A percentile compares a stretch with the other conserved stretches of the same genome.
phyloP scores from a whole-genome alignment of 2,888 invertebrate genomes.

The Amitus sp. region DNA sequence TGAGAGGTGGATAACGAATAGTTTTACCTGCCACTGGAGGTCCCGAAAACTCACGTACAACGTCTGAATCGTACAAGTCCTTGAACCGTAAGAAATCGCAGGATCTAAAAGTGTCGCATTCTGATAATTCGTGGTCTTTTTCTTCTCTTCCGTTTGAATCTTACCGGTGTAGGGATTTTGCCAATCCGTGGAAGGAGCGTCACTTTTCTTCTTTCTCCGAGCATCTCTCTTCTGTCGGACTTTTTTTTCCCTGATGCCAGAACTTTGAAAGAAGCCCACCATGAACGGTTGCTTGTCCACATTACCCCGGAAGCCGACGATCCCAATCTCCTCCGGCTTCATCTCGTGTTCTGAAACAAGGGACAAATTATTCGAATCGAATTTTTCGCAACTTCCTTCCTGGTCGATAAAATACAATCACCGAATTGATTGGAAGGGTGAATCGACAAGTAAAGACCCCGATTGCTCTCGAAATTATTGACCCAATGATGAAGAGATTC shows the following conservation, averaged over 20 bases:
- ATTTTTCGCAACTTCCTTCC: no score
- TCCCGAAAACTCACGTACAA: constrained; percentile 94
- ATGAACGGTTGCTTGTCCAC: constrained; percentile 92
- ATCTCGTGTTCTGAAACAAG: constrained; percentile 77
- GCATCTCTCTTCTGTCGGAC: constrained; percentile 70
- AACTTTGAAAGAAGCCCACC: constrained; percentile 87
- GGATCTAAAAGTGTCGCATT: constrained; percentile 48
- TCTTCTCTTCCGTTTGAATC: background rate
- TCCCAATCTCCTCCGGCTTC: constrained; percentile 85
- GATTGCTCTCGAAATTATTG: constrained; percentile 81
- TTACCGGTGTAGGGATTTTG: constrained; percentile 68
- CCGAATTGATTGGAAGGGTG: constrained; percentile 72
- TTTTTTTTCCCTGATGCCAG: constrained; percentile 69
- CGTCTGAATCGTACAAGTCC: constrained; percentile 89
- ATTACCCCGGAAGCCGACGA: constrained; percentile 79
- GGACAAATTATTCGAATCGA: no score
- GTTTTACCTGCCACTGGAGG: constrained; percentile 82
- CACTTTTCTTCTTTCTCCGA: constrained; percentile 69
- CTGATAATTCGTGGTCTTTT: no score
- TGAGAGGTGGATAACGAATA: no score
- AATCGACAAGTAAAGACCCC: constrained; percentile 85
- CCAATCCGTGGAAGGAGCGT: constrained; percentile 65
- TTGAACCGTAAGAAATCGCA: constrained; percentile 64
- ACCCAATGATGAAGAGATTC: constrained; percentile 83
- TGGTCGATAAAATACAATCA: constrained; percentile 11